Evolutionary conservation across 2,888 invertebrate genomes (phyloP).

Genomic region (Drosophila hamatofila): DNA sequence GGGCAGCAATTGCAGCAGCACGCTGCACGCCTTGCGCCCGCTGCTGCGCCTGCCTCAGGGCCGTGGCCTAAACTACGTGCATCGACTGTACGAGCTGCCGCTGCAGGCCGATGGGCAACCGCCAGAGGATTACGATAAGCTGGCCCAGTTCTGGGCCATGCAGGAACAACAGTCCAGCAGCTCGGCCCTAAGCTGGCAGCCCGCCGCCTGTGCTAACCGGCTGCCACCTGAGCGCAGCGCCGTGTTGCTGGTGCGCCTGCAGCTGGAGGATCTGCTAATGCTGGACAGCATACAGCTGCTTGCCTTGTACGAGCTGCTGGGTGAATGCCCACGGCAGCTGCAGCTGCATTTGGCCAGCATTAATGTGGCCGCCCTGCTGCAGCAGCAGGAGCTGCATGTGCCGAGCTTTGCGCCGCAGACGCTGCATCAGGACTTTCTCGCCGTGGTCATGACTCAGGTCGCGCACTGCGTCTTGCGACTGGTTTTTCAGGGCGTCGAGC

Average conservation of each 20-base stretch:
- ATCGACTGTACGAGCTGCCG: slow-evolving; percentile 76
- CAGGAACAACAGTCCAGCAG: slow-evolving; percentile 48
- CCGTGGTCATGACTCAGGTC: slow-evolving; percentile 70
- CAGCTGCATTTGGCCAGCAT: slow-evolving; percentile 57
- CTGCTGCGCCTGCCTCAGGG: slow-evolving; percentile 33
- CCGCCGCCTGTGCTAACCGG: slow-evolving; percentile 8
- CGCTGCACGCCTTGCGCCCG: slow-evolving; percentile 49
- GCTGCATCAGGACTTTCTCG: slow-evolving; percentile 81
- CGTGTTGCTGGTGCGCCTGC: slow-evolving; percentile 73
- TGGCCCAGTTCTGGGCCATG: slow-evolving; percentile 68
- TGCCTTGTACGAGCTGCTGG: slow-evolving; percentile 46
- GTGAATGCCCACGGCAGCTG: slow-evolving; percentile 25
- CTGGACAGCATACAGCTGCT: slow-evolving; percentile 47
- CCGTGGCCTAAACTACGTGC: slow-evolving; percentile 41
- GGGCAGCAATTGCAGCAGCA: slow-evolving; percentile 30
- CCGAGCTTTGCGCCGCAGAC: slow-evolving; percentile 62
- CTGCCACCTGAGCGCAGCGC: slow-evolving; percentile 77
- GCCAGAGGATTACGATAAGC: slow-evolving; percentile 56
- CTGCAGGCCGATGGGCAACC: slow-evolving; percentile 51
- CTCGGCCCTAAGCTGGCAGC: slow-evolving; percentile 46
- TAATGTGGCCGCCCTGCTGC: slow-evolving; percentile 50
- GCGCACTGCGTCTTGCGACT: slow-evolving; percentile 58
- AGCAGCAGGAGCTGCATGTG: slow-evolving; percentile 47
- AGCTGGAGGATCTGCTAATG: slow-evolving; percentile 50
- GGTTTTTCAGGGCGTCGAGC: slow-evolving; percentile 26